Conservation (phyloP, 2,888 invertebrate species). For the Drosophila eohydei region DNA sequence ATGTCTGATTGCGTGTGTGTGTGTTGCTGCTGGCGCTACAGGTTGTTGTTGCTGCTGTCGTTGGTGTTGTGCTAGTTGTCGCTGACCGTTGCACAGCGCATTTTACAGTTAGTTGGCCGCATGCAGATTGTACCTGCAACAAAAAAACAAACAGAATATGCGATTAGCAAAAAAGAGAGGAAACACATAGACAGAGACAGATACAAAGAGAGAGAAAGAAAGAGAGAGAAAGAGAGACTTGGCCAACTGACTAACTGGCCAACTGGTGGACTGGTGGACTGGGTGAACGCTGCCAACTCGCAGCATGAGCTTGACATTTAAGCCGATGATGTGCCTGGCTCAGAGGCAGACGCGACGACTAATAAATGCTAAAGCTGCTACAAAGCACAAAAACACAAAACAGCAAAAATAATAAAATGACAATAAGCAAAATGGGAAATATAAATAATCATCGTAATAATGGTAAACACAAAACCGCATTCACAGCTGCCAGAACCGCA, state of each 20-base stretch:
- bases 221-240: not conserved
- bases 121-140: constrained; percentile 64
- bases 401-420: not conserved
- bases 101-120: constrained; percentile 70
- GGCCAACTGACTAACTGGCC: constrained; percentile 32
- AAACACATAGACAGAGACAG: constrained; percentile 13
- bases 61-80: constrained; percentile 28
- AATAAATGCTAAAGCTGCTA: constrained; percentile 65
- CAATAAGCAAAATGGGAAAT: constrained; percentile 15
- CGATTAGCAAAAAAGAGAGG: constrained; percentile 8
- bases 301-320: constrained; percentile 75
- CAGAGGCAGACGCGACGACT: not conserved
- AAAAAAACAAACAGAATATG: constrained; percentile 31
- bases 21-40: constrained; percentile 39
- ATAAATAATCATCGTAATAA: constrained; percentile 61
- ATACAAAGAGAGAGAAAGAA: not conserved
- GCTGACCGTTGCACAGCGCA: constrained; percentile 64
- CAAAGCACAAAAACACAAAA: not conserved
- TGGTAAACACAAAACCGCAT: constrained; percentile 55
- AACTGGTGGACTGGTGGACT: constrained; percentile 28
- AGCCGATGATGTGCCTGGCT: constrained; percentile 50
- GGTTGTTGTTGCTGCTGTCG: constrained; percentile 32
- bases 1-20: constrained; percentile 2
- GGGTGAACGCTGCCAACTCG: constrained; percentile 24
- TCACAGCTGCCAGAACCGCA: constrained; percentile 50